A percentile compares a stretch with the other conserved stretches of the same genome.
These are phyloP conservation scores for Cylloceria caligata DNA, from an alignment of 2,888 invertebrate species.

Conservation along the genomic window DNA sequence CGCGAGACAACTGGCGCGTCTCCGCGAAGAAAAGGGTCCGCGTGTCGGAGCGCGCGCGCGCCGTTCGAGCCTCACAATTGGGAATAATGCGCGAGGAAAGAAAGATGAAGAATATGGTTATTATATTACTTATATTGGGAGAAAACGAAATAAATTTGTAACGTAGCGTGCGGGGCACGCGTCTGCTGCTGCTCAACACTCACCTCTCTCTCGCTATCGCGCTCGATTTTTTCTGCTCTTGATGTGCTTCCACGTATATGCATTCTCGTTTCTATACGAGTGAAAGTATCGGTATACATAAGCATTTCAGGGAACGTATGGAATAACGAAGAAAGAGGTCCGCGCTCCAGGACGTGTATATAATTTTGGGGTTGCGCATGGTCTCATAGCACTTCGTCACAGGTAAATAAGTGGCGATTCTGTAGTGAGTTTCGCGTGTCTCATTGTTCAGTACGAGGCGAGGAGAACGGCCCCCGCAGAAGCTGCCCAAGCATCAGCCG, in stretches of 20 bases:
- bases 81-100: conserved; percentile 36
- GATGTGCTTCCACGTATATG: conserved; percentile 7
- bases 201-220: conserved; percentile 20
- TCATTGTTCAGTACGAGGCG: conserved; percentile 30
- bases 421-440: conserved; percentile 57
- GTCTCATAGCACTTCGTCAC: conserved; percentile 57
- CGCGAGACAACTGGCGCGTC: conserved; percentile 60
- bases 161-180: conserved; percentile 59
- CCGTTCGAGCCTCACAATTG: conserved; percentile 31
- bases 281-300: conserved; percentile 26
- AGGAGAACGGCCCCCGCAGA: conserved; percentile 48
- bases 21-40: conserved; percentile 44
- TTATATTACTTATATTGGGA: conserved; percentile 25
- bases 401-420: conserved; percentile 59
- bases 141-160: conserved; percentile 35
- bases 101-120: conserved; percentile 22
- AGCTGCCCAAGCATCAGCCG: conserved; percentile 36
- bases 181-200: conserved; percentile 50
- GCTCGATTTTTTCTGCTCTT: conserved; percentile 16
- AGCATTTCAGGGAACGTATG: conserved; percentile 33
- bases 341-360: background rate
- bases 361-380: conserved; percentile 48
- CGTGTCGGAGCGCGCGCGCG: conserved; percentile 31
- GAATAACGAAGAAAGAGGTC: conserved; percentile 33
- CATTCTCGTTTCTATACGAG: conserved; percentile 7